A percentile compares a stretch with the other conserved stretches of the same genome.
Conservation (phyloP, 2,113 vertebrate species). For the Rhinichthys klamathensis region DNA sequence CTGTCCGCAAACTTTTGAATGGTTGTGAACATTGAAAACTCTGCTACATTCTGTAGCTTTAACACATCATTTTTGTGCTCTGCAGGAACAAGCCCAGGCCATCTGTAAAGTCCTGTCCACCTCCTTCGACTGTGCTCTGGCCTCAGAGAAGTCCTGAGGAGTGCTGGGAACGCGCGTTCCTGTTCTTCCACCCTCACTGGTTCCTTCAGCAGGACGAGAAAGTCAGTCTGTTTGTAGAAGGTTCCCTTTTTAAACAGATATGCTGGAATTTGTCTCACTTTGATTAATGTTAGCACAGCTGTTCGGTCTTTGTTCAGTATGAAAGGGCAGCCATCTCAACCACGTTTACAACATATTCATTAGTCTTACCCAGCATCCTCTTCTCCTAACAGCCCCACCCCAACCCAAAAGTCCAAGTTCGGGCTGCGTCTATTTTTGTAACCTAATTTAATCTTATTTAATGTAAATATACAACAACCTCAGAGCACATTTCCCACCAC, state of each 20-base stretch:
- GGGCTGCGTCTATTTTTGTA: constrained; percentile 46
- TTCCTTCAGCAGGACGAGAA: not conserved
- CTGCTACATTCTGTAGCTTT: too few species aligned
- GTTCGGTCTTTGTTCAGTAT: not conserved
- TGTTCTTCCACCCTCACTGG: not conserved
- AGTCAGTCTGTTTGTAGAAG: not conserved
- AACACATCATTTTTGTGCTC: constrained; percentile 23
- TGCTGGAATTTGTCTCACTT: not conserved
- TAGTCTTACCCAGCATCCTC: constrained; percentile 3
- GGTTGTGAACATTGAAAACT: not conserved
- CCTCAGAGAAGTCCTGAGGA: constrained; percentile 87
- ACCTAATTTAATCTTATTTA: constrained; percentile 61
- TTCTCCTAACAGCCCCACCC: not conserved
- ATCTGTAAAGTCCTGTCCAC: constrained; percentile 95
- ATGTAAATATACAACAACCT: constrained; percentile 57
- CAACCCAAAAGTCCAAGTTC: constrained; percentile 35
- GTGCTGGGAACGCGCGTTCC: not conserved
- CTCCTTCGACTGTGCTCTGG: constrained; percentile 89
- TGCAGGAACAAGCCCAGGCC: constrained; percentile 93
- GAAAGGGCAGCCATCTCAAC: not conserved
- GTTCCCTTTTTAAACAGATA: constrained; percentile 3
- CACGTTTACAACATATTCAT: constrained; percentile 35
- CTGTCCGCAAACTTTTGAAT: not conserved
- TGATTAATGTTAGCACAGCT: not conserved
- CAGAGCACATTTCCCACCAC: constrained; percentile 25